These are phyloP conservation scores for Linyphia triangularis DNA, from an alignment of 2,888 invertebrate genomes.

Conservation along the genomic window DNA sequence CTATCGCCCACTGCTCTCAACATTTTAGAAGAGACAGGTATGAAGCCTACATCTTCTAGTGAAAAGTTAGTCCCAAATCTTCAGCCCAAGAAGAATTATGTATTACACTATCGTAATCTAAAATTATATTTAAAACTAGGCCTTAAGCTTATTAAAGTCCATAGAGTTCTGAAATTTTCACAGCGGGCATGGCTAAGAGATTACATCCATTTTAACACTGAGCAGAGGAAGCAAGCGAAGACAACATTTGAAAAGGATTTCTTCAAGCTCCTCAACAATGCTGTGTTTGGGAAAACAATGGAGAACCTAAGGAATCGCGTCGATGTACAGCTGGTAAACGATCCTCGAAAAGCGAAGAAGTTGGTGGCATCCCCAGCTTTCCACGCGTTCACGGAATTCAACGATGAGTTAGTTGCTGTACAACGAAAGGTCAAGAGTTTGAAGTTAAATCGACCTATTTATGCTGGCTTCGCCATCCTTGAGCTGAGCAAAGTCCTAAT, in stretches of 20 bases:
- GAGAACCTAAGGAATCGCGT: background rate
- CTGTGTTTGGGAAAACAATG: background rate
- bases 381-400: background rate
- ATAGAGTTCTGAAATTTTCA: background rate
- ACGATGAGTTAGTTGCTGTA: background rate
- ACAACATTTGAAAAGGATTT: slow-evolving; percentile 28
- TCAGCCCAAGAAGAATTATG: background rate
- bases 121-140: background rate
- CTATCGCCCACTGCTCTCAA: too few species aligned
- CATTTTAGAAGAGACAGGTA: too few species aligned
- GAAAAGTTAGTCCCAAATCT: background rate
- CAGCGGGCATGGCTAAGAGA: background rate
- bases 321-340: background rate
- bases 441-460: slow-evolving; percentile 1
- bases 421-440: too few species aligned
- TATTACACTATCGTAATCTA: background rate
- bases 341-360: background rate
- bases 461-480: background rate
- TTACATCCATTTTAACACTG: background rate
- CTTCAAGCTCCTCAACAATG: slow-evolving; percentile 6
- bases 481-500: background rate
- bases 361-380: background rate
- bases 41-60: too few species aligned
- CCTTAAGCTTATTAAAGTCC: background rate
- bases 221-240: background rate